phyloP scores from a whole-genome alignment of 1,140 invertebrate genomes.

The Ceratina japonica region DNA sequence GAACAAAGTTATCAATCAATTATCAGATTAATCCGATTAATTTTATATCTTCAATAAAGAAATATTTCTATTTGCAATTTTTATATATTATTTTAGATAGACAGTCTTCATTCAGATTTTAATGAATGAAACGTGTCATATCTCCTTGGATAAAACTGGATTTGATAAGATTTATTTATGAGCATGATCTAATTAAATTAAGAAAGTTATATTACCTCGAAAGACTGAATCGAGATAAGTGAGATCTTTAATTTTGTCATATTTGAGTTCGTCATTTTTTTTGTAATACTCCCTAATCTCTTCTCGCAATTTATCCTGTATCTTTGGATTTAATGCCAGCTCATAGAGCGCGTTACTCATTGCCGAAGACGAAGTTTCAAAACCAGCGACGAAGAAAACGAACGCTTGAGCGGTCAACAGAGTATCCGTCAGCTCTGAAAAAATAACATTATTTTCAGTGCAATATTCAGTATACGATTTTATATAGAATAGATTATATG shows the following conservation, averaged over 20 bases:
- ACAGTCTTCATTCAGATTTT: too few relatives aligned
- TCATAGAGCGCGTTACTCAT: constrained; percentile 66
- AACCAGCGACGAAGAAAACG: constrained; percentile 65
- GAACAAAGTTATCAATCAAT: constrained; percentile 33
- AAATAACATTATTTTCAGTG: background rate
- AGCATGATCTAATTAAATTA: too few relatives aligned
- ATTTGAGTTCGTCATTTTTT: constrained; percentile 61
- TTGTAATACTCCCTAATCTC: constrained; percentile 65
- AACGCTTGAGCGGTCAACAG: constrained; percentile 56
- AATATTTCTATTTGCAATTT: too few relatives aligned
- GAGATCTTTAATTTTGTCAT: constrained; percentile 75
- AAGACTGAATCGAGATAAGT: constrained; percentile 74
- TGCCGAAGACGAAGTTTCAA: constrained; percentile 61
- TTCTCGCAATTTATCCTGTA: constrained; percentile 67
- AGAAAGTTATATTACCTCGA: constrained; percentile 47
- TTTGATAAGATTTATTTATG: too few relatives aligned
- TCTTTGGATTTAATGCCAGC: constrained; percentile 53
- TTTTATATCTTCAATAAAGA: too few relatives aligned
- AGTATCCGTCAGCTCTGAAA: constrained; percentile 14
- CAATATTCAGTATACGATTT: too few relatives aligned
- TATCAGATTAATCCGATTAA: too few relatives aligned
- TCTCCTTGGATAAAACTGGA: too few relatives aligned
- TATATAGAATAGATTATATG: too few relatives aligned
- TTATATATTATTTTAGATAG: too few relatives aligned
- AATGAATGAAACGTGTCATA: too few relatives aligned